These are phyloP conservation scores for Gryllus longicercus DNA, from an alignment of 2,888 invertebrate species.

Conservation along the genomic window DNA sequence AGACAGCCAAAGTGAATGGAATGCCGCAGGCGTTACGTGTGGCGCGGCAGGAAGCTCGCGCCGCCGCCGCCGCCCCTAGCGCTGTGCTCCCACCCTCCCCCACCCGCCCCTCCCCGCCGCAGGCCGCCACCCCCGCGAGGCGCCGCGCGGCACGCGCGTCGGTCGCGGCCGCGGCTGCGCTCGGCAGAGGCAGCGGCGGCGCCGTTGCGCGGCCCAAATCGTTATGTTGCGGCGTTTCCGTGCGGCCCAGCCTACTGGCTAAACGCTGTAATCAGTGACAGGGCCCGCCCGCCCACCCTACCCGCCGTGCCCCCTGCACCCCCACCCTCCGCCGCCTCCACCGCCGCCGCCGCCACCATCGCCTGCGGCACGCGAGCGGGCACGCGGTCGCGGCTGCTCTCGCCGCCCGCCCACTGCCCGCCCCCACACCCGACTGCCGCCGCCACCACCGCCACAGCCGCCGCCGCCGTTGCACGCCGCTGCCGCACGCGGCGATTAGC, in stretches of 20 bases:
- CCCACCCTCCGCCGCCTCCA: not conserved
- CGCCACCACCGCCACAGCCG: not conserved
- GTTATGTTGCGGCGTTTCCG: not conserved
- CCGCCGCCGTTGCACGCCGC: not conserved
- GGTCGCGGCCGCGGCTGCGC: not conserved
- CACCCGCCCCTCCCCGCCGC: too few species aligned
- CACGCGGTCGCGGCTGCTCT: not conserved
- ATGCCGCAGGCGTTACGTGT: too few species aligned
- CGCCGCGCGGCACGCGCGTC: not conserved
- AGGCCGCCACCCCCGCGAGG: not conserved
- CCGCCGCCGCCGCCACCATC: not conserved
- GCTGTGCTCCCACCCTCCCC: too few species aligned
- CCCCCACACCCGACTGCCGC: not conserved
- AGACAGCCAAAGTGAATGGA: too few species aligned
- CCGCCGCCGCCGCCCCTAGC: too few species aligned
- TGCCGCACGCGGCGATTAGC: not conserved
- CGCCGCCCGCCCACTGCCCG: not conserved
- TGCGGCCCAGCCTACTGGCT: constrained; percentile 17
- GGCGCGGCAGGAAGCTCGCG: too few species aligned
- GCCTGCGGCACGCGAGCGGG: not conserved
- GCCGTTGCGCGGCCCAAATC: not conserved
- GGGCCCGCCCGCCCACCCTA: not conserved
- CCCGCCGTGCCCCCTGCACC: not conserved
- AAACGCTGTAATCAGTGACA: constrained; percentile 11
- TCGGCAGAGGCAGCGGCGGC: not conserved